phyloP scores from a whole-genome alignment of 2,113 vertebrate species.

The Neogobius melanostomus region DNA sequence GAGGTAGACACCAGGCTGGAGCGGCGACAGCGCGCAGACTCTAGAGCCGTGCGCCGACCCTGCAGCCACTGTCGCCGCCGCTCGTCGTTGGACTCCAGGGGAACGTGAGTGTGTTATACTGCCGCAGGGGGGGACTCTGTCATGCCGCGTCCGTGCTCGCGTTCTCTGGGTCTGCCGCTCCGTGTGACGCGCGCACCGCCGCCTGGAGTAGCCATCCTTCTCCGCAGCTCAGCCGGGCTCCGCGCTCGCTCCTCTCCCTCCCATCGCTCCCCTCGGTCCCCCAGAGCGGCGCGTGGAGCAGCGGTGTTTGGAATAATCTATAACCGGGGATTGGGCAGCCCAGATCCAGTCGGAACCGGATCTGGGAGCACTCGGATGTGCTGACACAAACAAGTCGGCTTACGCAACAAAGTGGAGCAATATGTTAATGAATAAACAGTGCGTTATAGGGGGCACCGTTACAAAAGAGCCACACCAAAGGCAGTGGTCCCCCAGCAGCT shows the following conservation, averaged over 20 bases:
- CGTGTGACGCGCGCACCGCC: not conserved
- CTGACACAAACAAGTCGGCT: not conserved
- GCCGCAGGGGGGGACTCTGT: not conserved
- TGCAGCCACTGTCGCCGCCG: not conserved
- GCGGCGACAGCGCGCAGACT: not conserved
- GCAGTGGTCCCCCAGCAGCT: too few species aligned
- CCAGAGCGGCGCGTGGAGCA: not conserved
- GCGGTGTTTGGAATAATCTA: not conserved
- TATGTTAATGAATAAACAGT: not conserved
- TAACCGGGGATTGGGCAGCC: not conserved
- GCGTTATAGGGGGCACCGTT: too few species aligned
- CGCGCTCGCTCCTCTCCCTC: too few species aligned
- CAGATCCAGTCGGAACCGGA: conserved; percentile 6
- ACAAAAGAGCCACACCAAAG: not conserved
- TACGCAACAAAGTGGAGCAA: conserved; percentile 3
- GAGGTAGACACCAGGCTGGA: not conserved
- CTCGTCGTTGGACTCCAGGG: not conserved
- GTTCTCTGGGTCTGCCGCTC: not conserved
- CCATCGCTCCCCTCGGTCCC: not conserved
- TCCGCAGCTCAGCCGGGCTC: too few species aligned
- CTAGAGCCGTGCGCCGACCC: not conserved
- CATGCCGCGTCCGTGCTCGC: not conserved
- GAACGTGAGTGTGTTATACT: not conserved
- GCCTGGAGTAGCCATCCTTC: too few species aligned
- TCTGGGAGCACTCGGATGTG: not conserved